Evolutionary conservation across 2,797 vertebrate species (phyloP), one percentile per base, ranked within the genome.

Genomic region (Holocentrus rufus): DNA sequence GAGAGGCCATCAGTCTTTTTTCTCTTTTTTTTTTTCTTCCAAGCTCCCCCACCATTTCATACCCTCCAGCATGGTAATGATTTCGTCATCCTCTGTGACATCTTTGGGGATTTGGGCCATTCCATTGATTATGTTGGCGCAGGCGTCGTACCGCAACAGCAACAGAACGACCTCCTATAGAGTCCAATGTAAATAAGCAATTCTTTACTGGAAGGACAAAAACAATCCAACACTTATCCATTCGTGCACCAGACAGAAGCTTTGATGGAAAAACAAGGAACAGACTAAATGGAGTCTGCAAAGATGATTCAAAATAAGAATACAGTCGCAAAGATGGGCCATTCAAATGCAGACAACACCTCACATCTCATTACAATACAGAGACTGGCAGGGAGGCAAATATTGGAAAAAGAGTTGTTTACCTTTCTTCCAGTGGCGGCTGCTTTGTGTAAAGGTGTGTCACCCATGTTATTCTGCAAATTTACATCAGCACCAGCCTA

Each of bases 61-160:
- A 97, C 97, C 97, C 93, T 98, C 95, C 67, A 98, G 93, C 96
- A 98, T 97, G 79, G 88, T 94, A 84, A 95, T 94, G 84, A 98
- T 95, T 90, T 98, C 96, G 93, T 95, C 95, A 85, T 97, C 95
- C 44, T 96, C 93, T 36, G 96, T 96, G 76, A 96, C 93, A 82
- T 95, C 95, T 91, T 94, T 96, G 31, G 97, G 95, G 62, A 95
- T 96, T 88, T 95, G 95, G 77, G 95, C 96, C 15, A 87, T 95
- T 74, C 96, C 96, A 54, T 98, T 98, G 88, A 97, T 95, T 80
- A 96, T 86, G 53, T 89, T 93, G 80, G 95, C 86, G 74, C 93
- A 92, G 69, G 96, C 96, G 76, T 95, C 92, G 62, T 93, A 93
- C 60, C 95, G 94, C 81, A 98, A 89, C 74, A 98, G 94, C 81